Evolutionary conservation across 2,888 invertebrate species (phyloP), one percentile per base, ranked within the genome.

Genomic region (Mystacides longicornis): DNA sequence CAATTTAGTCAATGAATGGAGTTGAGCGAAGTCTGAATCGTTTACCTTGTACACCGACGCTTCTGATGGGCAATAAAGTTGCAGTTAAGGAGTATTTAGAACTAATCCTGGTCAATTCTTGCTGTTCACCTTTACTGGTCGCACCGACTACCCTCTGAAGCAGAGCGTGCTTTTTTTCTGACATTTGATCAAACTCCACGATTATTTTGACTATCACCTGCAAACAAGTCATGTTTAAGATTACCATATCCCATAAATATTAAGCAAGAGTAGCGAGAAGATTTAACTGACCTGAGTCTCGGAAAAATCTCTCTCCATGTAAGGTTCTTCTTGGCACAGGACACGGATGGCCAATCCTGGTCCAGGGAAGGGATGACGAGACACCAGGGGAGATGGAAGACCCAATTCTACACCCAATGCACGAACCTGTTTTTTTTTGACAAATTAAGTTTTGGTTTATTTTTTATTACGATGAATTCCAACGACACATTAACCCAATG

Each of bases 301-400:
- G 14, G 91, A 87, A 73, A 94, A 98, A 75, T 96, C 94, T 68
- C 89, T 82, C 69, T 96, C 96, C 76, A 93, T 88, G 71, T 83
- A 95, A 2, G 98, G 90, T 69, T 97, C 94, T 60, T 93, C 92
- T 57, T 95, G 93, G 74, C 99, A 99, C 33, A 99, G 77, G 59
- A 98, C 88, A 61, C 99, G 81, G 67, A 99, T 97, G 43, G 99
- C 97, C 60, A 99, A 79, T 14, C 99, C 99, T 16, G 99, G 99
- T 2, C 99, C 96, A 18, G 99, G 99, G 77, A 98, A 99, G 46
- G 99, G 99, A 73, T 99, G 99, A 62, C 98, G 81, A 74, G 92
- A 86, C 57, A 99, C 92, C 63, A 99, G 76, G 63, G 88, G 84
- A 42, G 81, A 71, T 9, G 96, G 91, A 60, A 99, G 79, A 0